These are phyloP conservation scores for Antechinus stuartii DNA, from an alignment of 2,113 vertebrate genomes.

Conservation along the genomic window DNA sequence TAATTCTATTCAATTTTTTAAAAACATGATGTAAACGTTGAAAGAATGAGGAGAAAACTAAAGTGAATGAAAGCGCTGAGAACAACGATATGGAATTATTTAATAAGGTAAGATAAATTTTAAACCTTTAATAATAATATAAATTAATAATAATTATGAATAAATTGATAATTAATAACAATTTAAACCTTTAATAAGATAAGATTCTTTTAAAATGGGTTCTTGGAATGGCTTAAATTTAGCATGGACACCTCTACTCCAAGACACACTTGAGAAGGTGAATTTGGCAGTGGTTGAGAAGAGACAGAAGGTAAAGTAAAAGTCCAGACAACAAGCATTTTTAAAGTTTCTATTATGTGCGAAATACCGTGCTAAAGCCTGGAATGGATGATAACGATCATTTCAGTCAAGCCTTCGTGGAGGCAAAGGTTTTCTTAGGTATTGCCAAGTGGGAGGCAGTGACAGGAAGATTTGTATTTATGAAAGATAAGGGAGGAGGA, in stretches of 20 bases:
- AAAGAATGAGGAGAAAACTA: not conserved
- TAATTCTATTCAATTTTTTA: not conserved
- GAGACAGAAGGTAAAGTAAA: not conserved
- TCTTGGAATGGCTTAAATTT: not conserved
- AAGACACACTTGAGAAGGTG: not conserved
- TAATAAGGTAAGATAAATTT: not conserved
- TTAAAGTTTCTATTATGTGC: not conserved
- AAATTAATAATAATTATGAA: no score
- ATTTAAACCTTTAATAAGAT: not conserved
- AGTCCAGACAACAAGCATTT: not conserved
- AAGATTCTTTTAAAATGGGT: not conserved
- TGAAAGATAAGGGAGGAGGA: not conserved
- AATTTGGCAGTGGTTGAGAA: not conserved
- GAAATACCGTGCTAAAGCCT: not conserved
- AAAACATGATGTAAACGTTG: not conserved
- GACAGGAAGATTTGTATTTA: not conserved
- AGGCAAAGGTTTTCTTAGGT: constrained; percentile 10
- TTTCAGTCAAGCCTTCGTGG: not conserved
- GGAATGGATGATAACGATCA: not conserved
- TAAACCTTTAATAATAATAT: no score
- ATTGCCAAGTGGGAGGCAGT: constrained; percentile 31
- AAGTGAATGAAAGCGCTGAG: not conserved
- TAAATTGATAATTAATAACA: no score
- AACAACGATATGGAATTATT: not conserved
- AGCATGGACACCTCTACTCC: not conserved